phyloP scores from a whole-genome alignment of 2,113 vertebrate genomes.

The Takifugu bimaculatus region DNA sequence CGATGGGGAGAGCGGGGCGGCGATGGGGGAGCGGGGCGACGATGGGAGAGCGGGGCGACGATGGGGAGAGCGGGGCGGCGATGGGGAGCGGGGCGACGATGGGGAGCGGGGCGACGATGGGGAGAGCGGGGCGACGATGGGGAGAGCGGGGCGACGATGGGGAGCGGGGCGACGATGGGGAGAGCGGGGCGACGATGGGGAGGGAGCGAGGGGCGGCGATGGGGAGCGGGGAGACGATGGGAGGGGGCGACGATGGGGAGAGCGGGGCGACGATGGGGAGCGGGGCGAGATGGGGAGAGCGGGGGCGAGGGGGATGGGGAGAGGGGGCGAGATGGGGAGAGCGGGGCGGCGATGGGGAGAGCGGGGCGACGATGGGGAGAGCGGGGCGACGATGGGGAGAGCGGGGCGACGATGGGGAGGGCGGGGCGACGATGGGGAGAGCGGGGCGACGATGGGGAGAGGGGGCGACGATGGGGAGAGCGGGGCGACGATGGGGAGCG shows the following conservation, averaged over 20 bases:
- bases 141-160: too few relatives aligned
- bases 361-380: slow-evolving; percentile 2
- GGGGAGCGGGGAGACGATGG: slow-evolving; percentile 38
- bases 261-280: slow-evolving; percentile 1
- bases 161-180: slow-evolving; percentile 47
- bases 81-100: slow-evolving; percentile 25
- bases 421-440: too few relatives aligned
- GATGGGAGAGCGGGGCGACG: slow-evolving; percentile 19
- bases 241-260: slow-evolving; percentile 14
- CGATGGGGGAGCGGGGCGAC: slow-evolving; percentile 34
- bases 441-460: too few relatives aligned
- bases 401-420: slow-evolving; percentile 3
- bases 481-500: background rate
- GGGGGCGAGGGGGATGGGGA: background rate
- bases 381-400: slow-evolving; percentile 40
- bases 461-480: slow-evolving; percentile 41
- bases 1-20: slow-evolving; percentile 13
- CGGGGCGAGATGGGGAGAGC: slow-evolving; percentile 42
- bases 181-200: slow-evolving; percentile 20
- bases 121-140: slow-evolving; percentile 14
- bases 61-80: slow-evolving; percentile 32
- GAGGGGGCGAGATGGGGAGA: slow-evolving; percentile 46
- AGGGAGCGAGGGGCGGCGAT: too few relatives aligned
- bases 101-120: slow-evolving; percentile 38
- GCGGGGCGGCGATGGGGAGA: slow-evolving; percentile 35